Evolutionary conservation across 1,140 invertebrate species (phyloP).

Genomic region (Atta cephalotes): DNA sequence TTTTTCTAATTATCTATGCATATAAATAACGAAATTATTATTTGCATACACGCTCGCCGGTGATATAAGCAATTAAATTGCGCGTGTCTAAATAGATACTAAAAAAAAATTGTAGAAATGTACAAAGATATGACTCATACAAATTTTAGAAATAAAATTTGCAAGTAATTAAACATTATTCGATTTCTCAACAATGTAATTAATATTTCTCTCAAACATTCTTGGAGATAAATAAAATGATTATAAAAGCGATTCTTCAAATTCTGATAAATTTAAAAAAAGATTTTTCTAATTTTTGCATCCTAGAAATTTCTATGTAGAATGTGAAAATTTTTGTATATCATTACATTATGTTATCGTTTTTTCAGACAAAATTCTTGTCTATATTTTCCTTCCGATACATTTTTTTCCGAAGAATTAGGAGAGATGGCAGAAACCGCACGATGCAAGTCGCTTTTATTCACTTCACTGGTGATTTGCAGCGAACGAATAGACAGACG

Average conservation of each 20-base stretch:
- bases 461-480: conserved; percentile 2
- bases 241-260: not conserved
- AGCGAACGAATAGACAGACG: not conserved
- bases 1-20: not conserved
- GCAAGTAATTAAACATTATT: not conserved
- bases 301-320: not conserved
- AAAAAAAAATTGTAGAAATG: not conserved
- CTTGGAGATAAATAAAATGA: not conserved
- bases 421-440: not conserved
- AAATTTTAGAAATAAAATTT: not conserved
- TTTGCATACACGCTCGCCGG: not conserved
- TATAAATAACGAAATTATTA: conserved; percentile 26
- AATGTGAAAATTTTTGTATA: not conserved
- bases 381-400: not conserved
- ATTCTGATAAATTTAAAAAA: not conserved
- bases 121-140: not conserved
- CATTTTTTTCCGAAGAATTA: not conserved
- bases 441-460: not conserved
- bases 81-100: not conserved
- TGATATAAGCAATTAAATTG: conserved; percentile 4
- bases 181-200: not conserved
- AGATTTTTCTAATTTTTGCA: not conserved
- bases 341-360: not conserved
- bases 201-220: not conserved
- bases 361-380: conserved; percentile 33